Percentiles rank a stretch among this genome's conserved stretches.
phyloP scores from a whole-genome alignment of 2,888 invertebrate species.

The Andrena bicolor region DNA sequence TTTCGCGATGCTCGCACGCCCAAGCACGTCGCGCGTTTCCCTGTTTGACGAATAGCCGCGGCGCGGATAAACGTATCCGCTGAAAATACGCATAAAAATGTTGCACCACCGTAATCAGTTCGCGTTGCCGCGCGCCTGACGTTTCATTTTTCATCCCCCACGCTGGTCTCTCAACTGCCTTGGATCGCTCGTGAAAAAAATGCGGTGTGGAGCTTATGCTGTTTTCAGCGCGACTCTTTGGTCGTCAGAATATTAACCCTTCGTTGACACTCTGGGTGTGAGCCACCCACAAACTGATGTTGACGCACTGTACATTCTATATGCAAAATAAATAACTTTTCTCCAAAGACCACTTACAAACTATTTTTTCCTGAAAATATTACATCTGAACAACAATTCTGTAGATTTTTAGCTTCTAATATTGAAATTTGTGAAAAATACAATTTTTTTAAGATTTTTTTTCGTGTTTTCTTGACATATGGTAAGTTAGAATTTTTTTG shows the following conservation, averaged over 20 bases:
- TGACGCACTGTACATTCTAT: too few species aligned
- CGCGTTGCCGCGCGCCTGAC: conserved; percentile 59
- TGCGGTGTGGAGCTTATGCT: not conserved
- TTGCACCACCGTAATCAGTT: conserved; percentile 58
- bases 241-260: too few species aligned
- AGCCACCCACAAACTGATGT: too few species aligned
- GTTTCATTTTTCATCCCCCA: conserved; percentile 60
- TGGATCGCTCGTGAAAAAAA: conserved; percentile 35
- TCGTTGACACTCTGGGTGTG: too few species aligned
- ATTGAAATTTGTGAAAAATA: too few species aligned
- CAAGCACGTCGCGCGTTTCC: conserved; percentile 17
- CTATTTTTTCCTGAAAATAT: too few species aligned
- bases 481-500: not conserved
- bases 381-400: too few species aligned
- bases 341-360: too few species aligned
- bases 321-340: too few species aligned
- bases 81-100: conserved; percentile 60
- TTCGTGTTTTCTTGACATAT: not conserved
- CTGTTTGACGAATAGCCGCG: conserved; percentile 49
- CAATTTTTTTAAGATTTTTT: too few species aligned
- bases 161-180: conserved; percentile 46
- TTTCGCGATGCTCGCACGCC: conserved; percentile 38
- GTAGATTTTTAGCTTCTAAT: too few species aligned
- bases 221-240: not conserved
- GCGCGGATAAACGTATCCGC: conserved; percentile 53